Percentiles rank a stretch among this genome's conserved stretches.
Evolutionary conservation across 1,140 invertebrate genomes (phyloP).

Genomic region (Drosophila kepulauana): DNA sequence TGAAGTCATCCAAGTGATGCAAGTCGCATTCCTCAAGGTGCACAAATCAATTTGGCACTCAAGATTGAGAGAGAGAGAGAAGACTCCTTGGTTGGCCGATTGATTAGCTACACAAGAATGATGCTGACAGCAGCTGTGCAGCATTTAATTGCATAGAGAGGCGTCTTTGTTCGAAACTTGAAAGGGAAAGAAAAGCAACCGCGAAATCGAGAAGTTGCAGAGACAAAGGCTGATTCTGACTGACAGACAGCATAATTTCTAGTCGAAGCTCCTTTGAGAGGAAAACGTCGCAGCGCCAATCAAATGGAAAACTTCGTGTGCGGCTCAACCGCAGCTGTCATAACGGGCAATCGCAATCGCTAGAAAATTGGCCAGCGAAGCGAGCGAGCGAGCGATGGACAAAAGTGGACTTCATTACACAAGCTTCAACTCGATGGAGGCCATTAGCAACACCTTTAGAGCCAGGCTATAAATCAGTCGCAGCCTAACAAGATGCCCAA

Average conservation of each 20-base stretch:
- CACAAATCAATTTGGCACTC: conserved; percentile 62
- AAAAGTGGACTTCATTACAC: conserved; percentile 45
- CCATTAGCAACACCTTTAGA: conserved; percentile 71
- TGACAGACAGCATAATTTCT: conserved; percentile 70
- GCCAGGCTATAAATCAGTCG: conserved; percentile 53
- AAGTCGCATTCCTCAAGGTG: conserved; percentile 54
- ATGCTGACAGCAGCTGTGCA: conserved; percentile 49
- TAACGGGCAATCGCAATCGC: conserved; percentile 35
- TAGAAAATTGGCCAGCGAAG: background rate
- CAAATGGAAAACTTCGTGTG: conserved; percentile 70
- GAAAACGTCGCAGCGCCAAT: conserved; percentile 49
- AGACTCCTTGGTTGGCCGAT: conserved; percentile 26
- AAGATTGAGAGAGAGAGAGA: conserved; percentile 15
- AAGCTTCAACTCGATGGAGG: conserved; percentile 3
- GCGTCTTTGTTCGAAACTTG: too few relatives aligned
- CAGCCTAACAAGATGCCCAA: conserved; percentile 36
- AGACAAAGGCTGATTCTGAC: conserved; percentile 68
- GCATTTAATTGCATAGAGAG: conserved; percentile 42
- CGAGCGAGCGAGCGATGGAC: background rate
- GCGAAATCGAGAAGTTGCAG: conserved; percentile 68
- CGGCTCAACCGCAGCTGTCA: conserved; percentile 62
- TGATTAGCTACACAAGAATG: conserved; percentile 40
- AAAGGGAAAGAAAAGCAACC: conserved; percentile 25
- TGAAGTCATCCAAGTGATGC: background rate
- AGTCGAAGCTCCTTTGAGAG: conserved; percentile 46